Evolutionary conservation across 2,888 invertebrate species (phyloP), one percentile per base, ranked within the genome.

Genomic region (Caenorhabditis panamensis): DNA sequence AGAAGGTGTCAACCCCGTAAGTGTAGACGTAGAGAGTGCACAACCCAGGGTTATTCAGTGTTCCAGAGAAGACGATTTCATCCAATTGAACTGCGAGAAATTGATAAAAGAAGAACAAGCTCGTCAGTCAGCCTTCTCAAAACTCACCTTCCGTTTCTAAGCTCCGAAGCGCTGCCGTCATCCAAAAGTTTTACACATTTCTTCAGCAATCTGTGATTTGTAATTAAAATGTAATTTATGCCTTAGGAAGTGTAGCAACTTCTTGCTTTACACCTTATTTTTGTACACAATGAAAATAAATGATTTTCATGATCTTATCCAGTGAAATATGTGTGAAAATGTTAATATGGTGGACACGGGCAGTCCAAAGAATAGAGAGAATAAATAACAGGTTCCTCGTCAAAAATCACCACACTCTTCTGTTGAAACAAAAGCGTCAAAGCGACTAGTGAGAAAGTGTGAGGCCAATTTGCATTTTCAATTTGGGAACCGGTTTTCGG

Each of bases 61-160:
- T 75, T 75, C 26, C 75, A 75, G 75, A 61, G 53, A 37, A 47
- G 76, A 76, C 56, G 68, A 76, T 56, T 68, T n/a, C 62, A 67
- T 67, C 63, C 76, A 76, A 67, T 16, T 75, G 28, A 75, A 75
- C 13, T 56, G 58, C n/a, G 75, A 75, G 64, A 75, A 75, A 54
- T 22, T 66, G 31, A 41, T 75, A 26, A 75, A 75, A 61, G 75
- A 75, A 44, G 75, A 75, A 44, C 26, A 75, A 24, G 66, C 66
- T 16, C 66, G 75, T 24, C 75, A 72, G 58, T 63, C 53, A 51
- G 72, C 72, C 31, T 72, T 72, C 26, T 20, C 49, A 20, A 72
- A 72, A 63, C n/a, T 72, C 31, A 18, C 49, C 13, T 47, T 63
- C 3, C 72, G 72, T 54, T 44, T 72, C 58, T 72, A 72, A 72